Base-by-base conservation (phyloP, 2,113 vertebrate genomes). In the Macrotis lagotis region DNA sequence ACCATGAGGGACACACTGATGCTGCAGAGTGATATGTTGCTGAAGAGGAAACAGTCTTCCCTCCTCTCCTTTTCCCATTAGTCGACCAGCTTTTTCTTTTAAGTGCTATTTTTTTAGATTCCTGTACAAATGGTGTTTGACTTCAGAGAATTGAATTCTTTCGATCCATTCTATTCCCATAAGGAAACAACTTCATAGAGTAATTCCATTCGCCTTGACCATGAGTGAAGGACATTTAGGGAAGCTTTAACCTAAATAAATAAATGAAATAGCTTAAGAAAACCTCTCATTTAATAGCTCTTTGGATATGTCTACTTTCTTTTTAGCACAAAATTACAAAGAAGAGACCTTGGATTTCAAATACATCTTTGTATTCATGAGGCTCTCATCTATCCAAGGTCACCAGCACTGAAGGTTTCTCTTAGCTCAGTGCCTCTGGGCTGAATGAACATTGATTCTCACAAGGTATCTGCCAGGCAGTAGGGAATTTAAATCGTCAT, bases 141-240 rank as follows among this genome's bases (percentile, higher is more conserved):
- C 96, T 96, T 92, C 91, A 93, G 94, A 95, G 97, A 96, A 97
- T 92, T 95, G 91, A 94, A 96, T 98, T 98, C 96, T 97, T 97
- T 95, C 97, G 90, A 90, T 97, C 96, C 96, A 97, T 98, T 98
- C 96, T 96, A 95, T 97, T 97, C 96, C 97, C 96, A 95, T 94
- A 97, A 98, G 95, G 95, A 98, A 97, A 96, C 94, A 53, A 93
- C 96, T 97, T 97, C 96, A 96, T 95, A 97, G 94, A 97, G 89
- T 94, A 51, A 94, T 95, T 97, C 96, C 95, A 91, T 96, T 96
- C 95, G 97, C 95, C 95, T 55, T 92, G 94, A 90, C 93, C 90
- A 91, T 95, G 97, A 94, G 95, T 96, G 94, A 96, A 97, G 93
- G 96, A 94, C 96, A 94, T 97, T 96, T 95, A 96, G 95, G 93